Percentiles rank a stretch among this genome's conserved stretches.
Evolutionary conservation across 2,113 vertebrate species (phyloP).

Genomic region (Nymphicus hollandicus): DNA sequence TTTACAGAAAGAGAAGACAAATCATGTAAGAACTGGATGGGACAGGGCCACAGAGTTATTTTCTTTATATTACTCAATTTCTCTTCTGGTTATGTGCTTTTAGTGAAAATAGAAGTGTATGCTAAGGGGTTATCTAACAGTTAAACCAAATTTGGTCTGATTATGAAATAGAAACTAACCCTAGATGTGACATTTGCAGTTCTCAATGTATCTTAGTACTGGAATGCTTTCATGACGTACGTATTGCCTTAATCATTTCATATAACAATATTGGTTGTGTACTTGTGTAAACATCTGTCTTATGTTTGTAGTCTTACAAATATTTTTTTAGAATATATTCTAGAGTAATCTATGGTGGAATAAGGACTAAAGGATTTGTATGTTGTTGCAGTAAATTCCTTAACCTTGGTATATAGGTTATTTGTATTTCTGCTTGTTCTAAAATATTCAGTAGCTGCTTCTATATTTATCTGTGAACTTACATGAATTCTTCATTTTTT

Average conservation of each 20-base stretch:
- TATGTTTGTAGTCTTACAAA: not conserved
- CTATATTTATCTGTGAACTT: not conserved
- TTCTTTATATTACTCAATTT: not conserved
- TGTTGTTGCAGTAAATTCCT: not conserved
- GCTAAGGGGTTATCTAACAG: not conserved
- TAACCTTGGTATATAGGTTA: not conserved
- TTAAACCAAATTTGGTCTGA: not conserved
- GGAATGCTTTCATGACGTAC: not conserved
- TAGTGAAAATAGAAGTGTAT: not conserved
- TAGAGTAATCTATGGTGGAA: not conserved
- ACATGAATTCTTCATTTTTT: not conserved
- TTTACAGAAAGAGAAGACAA: not conserved
- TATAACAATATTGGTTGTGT: not conserved
- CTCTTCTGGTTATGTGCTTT: not conserved
- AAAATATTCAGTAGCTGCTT: not conserved
- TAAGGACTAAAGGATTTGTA: not conserved
- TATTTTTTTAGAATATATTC: not conserved
- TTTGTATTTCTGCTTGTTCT: not conserved
- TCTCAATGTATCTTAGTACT: not conserved
- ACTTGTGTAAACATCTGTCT: not conserved
- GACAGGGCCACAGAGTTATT: not conserved
- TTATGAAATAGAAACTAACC: not conserved
- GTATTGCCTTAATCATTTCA: not conserved
- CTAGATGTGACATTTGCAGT: not conserved
- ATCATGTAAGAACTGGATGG: not conserved